phyloP scores from a whole-genome alignment of 2,888 invertebrate species.

The Drosophila macrospina region DNA sequence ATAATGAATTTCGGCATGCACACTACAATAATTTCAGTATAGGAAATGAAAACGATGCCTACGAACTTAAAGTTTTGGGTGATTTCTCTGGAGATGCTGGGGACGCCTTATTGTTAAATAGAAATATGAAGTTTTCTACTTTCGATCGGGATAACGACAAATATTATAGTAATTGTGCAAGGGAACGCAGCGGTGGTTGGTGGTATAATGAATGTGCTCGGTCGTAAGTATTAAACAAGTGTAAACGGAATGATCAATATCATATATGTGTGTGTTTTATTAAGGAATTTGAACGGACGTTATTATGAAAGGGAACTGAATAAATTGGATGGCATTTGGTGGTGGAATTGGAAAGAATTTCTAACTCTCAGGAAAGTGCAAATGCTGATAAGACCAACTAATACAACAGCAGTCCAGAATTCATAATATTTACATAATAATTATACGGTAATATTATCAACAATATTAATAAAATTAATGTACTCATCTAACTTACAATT shows the following conservation, averaged over 20 bases:
- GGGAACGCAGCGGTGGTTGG: constrained; percentile 43
- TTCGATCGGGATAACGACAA: constrained; percentile 52
- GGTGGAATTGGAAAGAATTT: constrained; percentile 49
- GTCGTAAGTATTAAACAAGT: constrained; percentile 33
- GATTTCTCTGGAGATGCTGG: constrained; percentile 45
- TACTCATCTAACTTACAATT: too few species aligned
- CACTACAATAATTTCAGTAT: constrained; percentile 40
- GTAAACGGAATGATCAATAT: neutral
- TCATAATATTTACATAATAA: too few species aligned
- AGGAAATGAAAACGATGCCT: constrained; percentile 32
- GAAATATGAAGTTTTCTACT: constrained; percentile 47
- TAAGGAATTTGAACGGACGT: constrained; percentile 47
- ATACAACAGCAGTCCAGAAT: neutral
- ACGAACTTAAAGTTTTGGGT: constrained; percentile 29
- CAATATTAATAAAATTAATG: too few species aligned
- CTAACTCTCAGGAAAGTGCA: constrained; percentile 32
- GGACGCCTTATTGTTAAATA: constrained; percentile 29
- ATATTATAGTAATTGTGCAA: constrained; percentile 39
- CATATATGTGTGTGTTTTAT: too few species aligned
- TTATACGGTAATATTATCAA: too few species aligned
- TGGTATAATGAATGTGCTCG: constrained; percentile 51
- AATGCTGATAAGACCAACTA: constrained; percentile 44
- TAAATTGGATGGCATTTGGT: constrained; percentile 50
- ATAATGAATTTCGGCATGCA: constrained; percentile 31
- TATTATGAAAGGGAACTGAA: constrained; percentile 39